Base-by-base conservation (phyloP, 2,797 vertebrate species). In the Sebastes steindachneri region DNA sequence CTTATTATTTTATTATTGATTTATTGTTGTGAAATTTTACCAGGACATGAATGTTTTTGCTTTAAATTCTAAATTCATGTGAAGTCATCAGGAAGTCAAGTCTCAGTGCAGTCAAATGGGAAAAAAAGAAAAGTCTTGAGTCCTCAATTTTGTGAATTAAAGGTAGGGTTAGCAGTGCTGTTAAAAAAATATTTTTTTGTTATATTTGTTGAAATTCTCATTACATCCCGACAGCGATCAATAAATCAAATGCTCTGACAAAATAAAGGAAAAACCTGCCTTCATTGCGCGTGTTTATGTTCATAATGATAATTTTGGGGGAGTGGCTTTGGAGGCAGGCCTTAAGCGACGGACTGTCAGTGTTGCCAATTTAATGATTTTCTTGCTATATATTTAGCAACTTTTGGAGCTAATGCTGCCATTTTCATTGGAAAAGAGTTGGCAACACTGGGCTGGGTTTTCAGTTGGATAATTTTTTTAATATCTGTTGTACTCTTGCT, bases 101-200 rank as follows among this genome's bases (percentile, higher is more conserved):
- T 25, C 29, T 12, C 14, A 29, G 31, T 35, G 14, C 15, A 48
- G 59, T 70, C 4, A 73, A 54, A 41, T 29, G 5, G 0, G 0
- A 0, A 41, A 35, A 1, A 1, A 3, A 41, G 1, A 17, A 41
- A 41, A 41, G 37, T 41, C 37, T 41, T 0, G 1, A 41, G 12
- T 41, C 2, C 2, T 41, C 37, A 41, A 41, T 41, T 41, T 41
- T 41, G 14, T 41, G 37, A 41, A 14, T 41, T 41, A 41, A 41
- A 41, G 37, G 37, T 41, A 37, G 35, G 35, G 37, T 15, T 41
- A 41, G 37, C 6, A 45, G 41, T 0, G 0, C 41, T 17, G 41
- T 45, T 45, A 41, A 41, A 41, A 37, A 37, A 41, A 41, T 0
- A 41, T 5, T 1, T 0, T 41, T 41, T 41, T 41, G 15, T 45